Base-by-base conservation (phyloP, 2,797 vertebrate genomes). In the Gephyroberyx darwinii region DNA sequence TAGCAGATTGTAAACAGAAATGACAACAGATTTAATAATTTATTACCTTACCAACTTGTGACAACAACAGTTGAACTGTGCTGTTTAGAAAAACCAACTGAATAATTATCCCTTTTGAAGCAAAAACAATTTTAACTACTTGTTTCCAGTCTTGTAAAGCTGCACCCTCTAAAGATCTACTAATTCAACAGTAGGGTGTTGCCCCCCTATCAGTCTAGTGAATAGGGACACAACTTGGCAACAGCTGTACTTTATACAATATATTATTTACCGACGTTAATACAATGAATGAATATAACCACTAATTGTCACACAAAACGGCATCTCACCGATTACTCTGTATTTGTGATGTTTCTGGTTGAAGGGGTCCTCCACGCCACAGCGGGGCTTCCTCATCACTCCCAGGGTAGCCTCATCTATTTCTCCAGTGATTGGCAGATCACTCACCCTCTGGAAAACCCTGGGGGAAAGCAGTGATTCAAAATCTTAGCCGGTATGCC, bases 331-430 rank as follows among this genome's bases (percentile, higher is more conserved):
- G 63, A 95, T 79, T 17, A 95, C 77, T 69, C 93, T 91, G 82
- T 94, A 96, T 85, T 92, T 95, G 71, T 93, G 78, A 2, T 89
- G 86, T 81, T 91, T 96, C 81, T 94, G 89, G 82, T 96, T 96
- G 84, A 97, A 97, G 30, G 95, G 91, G 74, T 98, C 96, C 70
- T 95, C 89, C 45, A 97, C 54, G 33, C 96, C 96, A 84, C 96
- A 98, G 75, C 96, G 95, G 0, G 96, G 96, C 82, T 92, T 88
- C 78, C 84, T 94, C 94, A 97, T 96, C 74, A 89, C 89, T 3
- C 66, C 74, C 71, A 93, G 81, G 9, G 96, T 96, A 5, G 84
- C 83, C 4, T 87, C 78, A 64, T 96, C 96, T 50, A 95, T 39
- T 63, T 88, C 89, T 77, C 95, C 96, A 65, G 93, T 95, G 70